Base-by-base conservation (phyloP, 2,888 invertebrate genomes). In the Cloeon dipterum region DNA sequence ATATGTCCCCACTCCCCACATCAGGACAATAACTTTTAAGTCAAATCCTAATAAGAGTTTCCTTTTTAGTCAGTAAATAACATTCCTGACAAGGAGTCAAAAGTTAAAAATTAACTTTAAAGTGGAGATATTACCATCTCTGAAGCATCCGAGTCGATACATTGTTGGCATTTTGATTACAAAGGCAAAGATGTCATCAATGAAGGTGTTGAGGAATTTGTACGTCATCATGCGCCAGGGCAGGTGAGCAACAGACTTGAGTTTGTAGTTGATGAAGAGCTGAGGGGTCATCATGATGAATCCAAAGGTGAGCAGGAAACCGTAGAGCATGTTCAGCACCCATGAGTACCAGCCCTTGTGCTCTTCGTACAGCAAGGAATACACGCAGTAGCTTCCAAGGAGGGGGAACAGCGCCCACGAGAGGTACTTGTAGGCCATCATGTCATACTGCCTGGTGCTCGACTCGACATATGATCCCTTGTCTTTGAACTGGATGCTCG, bases 261-360 rank as follows among this genome's bases (percentile, higher is more conserved):
- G 58, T 59, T 98, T 98, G 61, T 99, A 98, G 62, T 99, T 99
- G 48, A 98, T 99, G 54, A 98, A 98, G 42, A 99, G 62, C 58
- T 98, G 98, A 5, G 98, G 98, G n/a, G 96, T 98, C 96, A 98
- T 98, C 86, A 96, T 91, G 40, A 99, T 99, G 56, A 98, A 98
- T 42, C 61, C 67, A 56, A 99, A 99, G 2, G 94, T 98, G 40
- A 98, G 64, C 40, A 98, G 65, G 58, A 93, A 99, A 38, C 98
- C 96, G 58, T 98, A 98, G 42, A 96, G 68, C 81, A 98, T 85
- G 52, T 79, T 82, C 20, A 99, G 68, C 25, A 93, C 69, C 64
- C 89, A 99, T 10, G 94, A 96, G 56, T 99, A 99, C 96, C 96
- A 99, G 46, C 98, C 93, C 55, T 85, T 91, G 58, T 99, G 96